These are phyloP conservation scores for Gobio gobio DNA, from an alignment of 2,113 vertebrate genomes.

Conservation along the genomic window DNA sequence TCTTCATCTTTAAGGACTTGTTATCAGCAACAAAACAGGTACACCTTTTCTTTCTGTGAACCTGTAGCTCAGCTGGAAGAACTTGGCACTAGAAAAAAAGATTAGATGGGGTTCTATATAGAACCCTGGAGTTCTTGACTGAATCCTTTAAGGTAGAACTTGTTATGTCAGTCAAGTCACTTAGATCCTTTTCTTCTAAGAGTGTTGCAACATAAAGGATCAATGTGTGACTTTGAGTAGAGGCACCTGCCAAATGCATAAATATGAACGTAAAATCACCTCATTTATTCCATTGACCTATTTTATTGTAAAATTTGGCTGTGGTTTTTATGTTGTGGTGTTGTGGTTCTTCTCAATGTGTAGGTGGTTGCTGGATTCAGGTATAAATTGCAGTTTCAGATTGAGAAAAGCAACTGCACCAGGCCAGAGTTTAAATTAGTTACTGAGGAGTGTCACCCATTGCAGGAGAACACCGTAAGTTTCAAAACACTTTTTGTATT, in stretches of 20 bases:
- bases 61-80: neutral
- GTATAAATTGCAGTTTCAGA: slow-evolving; percentile 77
- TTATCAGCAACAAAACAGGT: slow-evolving; percentile 82
- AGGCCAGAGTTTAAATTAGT: slow-evolving; percentile 78
- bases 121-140: too few species aligned
- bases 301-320: neutral
- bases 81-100: too few species aligned
- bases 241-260: neutral
- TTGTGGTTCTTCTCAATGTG: slow-evolving; percentile 49
- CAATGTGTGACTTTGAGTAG: neutral
- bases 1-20: slow-evolving; percentile 75
- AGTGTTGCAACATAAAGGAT: too few species aligned
- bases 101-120: too few species aligned
- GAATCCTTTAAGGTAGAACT: too few species aligned
- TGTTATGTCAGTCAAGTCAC: too few species aligned
- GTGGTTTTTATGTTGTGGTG: neutral
- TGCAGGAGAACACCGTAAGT: slow-evolving; percentile 74
- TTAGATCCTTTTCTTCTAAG: too few species aligned
- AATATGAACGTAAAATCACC: neutral
- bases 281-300: neutral
- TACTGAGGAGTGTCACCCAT: slow-evolving; percentile 72
- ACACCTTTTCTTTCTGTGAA: slow-evolving; percentile 50
- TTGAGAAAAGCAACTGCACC: slow-evolving; percentile 84
- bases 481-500: neutral
- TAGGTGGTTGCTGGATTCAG: slow-evolving; percentile 85